phyloP scores from a whole-genome alignment of 2,797 vertebrate genomes.

The Eospalax fontanierii region DNA sequence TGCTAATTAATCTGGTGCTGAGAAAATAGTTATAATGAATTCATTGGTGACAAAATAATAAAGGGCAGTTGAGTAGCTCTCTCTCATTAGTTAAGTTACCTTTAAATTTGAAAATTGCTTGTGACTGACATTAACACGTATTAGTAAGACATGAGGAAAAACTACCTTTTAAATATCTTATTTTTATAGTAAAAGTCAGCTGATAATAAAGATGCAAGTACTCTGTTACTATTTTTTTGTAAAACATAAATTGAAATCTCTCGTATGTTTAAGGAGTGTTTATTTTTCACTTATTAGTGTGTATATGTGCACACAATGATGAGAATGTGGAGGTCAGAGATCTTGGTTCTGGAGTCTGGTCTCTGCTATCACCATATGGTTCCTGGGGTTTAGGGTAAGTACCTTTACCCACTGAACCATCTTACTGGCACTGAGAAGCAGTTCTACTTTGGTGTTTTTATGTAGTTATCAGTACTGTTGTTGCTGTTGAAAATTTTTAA shows the following conservation, averaged over 20 bases:
- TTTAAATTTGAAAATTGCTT: background rate
- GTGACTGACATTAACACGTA: background rate
- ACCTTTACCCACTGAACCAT: background rate
- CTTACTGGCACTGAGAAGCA: background rate
- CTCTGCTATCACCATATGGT: background rate
- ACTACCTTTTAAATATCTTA: background rate
- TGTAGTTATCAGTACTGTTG: background rate
- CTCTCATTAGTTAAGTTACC: background rate
- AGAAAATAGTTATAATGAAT: rapidly evolving
- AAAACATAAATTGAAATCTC: background rate
- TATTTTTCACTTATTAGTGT: background rate
- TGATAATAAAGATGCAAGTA: background rate
- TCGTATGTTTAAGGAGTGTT: background rate
- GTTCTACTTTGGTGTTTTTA: background rate
- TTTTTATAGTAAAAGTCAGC: background rate
- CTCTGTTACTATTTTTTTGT: background rate
- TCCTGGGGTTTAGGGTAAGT: background rate
- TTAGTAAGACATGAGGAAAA: background rate
- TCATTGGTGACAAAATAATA: background rate
- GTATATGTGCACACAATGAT: background rate
- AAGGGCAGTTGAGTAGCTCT: no score
- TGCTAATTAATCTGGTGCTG: background rate
- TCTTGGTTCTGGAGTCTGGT: background rate
- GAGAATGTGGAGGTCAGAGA: background rate
- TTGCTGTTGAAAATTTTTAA: background rate